Evolutionary conservation across 1,140 invertebrate genomes (phyloP).

Genomic region (Dendroctonus valens): DNA sequence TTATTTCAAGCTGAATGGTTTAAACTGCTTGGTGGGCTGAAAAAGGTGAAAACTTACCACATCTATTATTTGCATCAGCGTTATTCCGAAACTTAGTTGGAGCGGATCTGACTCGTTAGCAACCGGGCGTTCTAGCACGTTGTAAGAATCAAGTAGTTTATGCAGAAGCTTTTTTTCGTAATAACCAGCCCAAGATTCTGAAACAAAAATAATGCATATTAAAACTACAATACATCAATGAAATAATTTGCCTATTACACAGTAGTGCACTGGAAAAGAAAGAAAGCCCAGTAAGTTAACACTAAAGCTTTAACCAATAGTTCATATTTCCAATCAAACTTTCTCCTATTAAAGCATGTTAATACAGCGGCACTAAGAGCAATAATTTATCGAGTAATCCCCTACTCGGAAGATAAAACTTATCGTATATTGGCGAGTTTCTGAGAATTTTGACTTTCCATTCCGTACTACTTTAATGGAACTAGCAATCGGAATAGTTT

Average conservation of each 20-base stretch:
- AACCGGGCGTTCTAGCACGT: conserved; percentile 95
- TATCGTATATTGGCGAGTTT: conserved; percentile 7
- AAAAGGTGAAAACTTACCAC: conserved; percentile 75
- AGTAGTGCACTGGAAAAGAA: neutral
- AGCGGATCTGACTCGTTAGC: conserved; percentile 95
- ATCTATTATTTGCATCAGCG: conserved; percentile 99
- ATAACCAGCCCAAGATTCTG: conserved; percentile 78
- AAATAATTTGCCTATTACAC: neutral
- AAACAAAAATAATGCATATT: conserved; percentile 38
- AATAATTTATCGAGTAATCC: no score
- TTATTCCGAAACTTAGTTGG: conserved; percentile 94
- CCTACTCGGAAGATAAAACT: neutral
- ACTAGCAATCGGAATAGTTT: conserved; percentile 19
- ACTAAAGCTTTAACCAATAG: neutral
- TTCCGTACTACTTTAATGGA: conserved; percentile 13
- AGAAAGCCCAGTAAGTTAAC: neutral
- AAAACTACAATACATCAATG: conserved; percentile 1
- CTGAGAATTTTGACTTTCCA: conserved; percentile 18
- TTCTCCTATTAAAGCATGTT: neutral
- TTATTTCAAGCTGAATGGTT: conserved; percentile 19
- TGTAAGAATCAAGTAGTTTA: conserved; percentile 92
- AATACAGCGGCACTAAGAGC: no score
- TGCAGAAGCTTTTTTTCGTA: conserved; percentile 92
- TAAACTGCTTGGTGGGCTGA: neutral
- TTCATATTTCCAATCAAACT: neutral